Percentiles rank a stretch among this genome's conserved stretches.
These are phyloP conservation scores for Willisornis vidua DNA, from an alignment of 2,113 vertebrate species.

Conservation along the genomic window DNA sequence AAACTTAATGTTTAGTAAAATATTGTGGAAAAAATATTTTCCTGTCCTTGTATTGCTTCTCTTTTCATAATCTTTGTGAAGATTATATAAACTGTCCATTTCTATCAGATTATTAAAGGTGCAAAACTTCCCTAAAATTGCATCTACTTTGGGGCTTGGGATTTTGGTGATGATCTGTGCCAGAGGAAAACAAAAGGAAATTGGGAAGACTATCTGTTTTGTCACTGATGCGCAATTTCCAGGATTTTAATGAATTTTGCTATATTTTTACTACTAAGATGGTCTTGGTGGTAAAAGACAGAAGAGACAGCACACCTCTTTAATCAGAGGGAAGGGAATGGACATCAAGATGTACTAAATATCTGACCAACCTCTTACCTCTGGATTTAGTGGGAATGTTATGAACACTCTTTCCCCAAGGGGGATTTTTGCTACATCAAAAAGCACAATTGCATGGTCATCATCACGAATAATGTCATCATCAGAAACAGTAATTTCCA, in stretches of 20 bases:
- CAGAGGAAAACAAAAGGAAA: background rate
- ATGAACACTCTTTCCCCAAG: slow-evolving; percentile 46
- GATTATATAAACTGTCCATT: background rate
- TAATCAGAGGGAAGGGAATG: background rate
- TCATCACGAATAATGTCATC: slow-evolving; percentile 70
- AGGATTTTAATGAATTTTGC: background rate
- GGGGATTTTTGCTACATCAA: slow-evolving; percentile 74
- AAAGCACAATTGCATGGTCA: slow-evolving; percentile 58
- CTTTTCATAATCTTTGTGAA: background rate
- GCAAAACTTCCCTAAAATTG: background rate
- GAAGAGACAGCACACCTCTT: background rate
- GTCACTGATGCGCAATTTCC: background rate
- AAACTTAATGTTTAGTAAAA: background rate
- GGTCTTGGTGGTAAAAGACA: background rate
- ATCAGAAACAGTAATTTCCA: slow-evolving; percentile 76
- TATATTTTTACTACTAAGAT: background rate
- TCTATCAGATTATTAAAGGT: background rate
- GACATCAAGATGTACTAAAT: background rate
- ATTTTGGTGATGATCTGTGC: background rate
- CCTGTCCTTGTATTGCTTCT: background rate
- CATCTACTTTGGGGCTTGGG: background rate
- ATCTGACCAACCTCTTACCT: slow-evolving; percentile 23
- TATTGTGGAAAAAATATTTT: background rate
- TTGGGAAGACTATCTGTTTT: background rate
- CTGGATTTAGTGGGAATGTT: slow-evolving; percentile 48